These are phyloP conservation scores for Toxotes lorentzi DNA, from an alignment of 2,797 vertebrate species.

Conservation along the genomic window DNA sequence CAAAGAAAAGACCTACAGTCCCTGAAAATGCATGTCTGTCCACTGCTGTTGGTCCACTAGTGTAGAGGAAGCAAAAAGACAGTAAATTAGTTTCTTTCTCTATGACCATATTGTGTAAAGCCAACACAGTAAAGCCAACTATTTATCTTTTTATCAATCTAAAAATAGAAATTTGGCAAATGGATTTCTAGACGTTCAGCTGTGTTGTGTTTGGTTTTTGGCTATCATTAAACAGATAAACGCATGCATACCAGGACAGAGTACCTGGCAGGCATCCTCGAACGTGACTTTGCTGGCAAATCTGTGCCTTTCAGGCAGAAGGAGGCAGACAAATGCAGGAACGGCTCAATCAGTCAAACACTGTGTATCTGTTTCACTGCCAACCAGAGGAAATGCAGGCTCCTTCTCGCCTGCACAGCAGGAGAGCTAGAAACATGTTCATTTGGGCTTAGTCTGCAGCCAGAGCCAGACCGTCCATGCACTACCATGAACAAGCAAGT, in stretches of 20 bases:
- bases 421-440: slow-evolving; percentile 57
- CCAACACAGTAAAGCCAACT: too few relatives aligned
- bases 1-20: background rate
- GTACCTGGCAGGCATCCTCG: slow-evolving; percentile 60
- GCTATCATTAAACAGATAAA: slow-evolving; percentile 36
- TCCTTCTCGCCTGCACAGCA: slow-evolving; percentile 52
- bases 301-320: slow-evolving; percentile 29
- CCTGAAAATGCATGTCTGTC: slow-evolving; percentile 2
- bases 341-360: slow-evolving; percentile 46
- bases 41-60: background rate
- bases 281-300: slow-evolving; percentile 52
- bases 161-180: background rate
- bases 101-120: background rate
- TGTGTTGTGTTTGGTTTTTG: slow-evolving; percentile 19
- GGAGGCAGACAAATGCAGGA: slow-evolving; percentile 44
- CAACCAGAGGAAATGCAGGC: slow-evolving; percentile 56
- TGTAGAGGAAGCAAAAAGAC: background rate
- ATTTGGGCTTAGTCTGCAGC: slow-evolving; percentile 21
- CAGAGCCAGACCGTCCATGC: slow-evolving; percentile 50
- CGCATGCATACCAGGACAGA: slow-evolving; percentile 25
- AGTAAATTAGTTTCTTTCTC: background rate
- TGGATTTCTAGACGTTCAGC: background rate
- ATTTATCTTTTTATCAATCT: background rate
- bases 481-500: slow-evolving; percentile 20
- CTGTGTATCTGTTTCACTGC: slow-evolving; percentile 55